phyloP scores from a whole-genome alignment of 2,888 invertebrate genomes.

The Pelosia muscerda region DNA sequence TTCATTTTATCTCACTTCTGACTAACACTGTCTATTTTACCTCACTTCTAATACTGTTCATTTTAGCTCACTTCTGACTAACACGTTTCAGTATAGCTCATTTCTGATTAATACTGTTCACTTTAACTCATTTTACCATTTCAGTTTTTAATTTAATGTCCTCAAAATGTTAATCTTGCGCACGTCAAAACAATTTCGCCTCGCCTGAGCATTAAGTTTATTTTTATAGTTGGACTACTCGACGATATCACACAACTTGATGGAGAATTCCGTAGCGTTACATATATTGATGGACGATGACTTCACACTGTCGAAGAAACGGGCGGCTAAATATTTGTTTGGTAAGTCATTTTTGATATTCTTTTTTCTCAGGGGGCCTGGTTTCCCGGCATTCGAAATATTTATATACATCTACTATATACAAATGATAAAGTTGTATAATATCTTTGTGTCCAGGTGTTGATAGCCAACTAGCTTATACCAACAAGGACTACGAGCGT shows the following conservation, averaged over 20 bases:
- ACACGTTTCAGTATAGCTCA: no score
- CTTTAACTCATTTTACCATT: no score
- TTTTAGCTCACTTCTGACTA: not conserved
- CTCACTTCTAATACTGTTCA: not conserved
- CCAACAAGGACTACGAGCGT: slow-evolving; percentile 91
- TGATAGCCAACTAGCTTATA: slow-evolving; percentile 92
- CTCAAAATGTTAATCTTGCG: no score
- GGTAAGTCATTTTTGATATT: slow-evolving; percentile 88
- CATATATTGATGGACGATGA: slow-evolving; percentile 94
- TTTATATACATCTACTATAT: no score
- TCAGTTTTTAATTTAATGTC: no score
- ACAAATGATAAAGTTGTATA: not conserved
- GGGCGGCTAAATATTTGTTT: slow-evolving; percentile 91
- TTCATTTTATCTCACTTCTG: no score
- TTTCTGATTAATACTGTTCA: no score
- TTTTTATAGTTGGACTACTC: slow-evolving; percentile 91
- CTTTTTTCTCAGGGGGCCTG: no score
- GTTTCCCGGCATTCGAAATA: no score
- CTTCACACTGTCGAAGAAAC: slow-evolving; percentile 91
- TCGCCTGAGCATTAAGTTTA: not conserved
- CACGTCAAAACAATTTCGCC: no score
- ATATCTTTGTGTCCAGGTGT: slow-evolving; percentile 84
- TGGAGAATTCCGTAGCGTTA: slow-evolving; percentile 93
- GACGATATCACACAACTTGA: slow-evolving; percentile 92
- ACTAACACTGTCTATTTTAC: no score